These are phyloP conservation scores for Hybos culiciformis DNA, from an alignment of 2,888 invertebrate genomes.

Conservation along the genomic window DNA sequence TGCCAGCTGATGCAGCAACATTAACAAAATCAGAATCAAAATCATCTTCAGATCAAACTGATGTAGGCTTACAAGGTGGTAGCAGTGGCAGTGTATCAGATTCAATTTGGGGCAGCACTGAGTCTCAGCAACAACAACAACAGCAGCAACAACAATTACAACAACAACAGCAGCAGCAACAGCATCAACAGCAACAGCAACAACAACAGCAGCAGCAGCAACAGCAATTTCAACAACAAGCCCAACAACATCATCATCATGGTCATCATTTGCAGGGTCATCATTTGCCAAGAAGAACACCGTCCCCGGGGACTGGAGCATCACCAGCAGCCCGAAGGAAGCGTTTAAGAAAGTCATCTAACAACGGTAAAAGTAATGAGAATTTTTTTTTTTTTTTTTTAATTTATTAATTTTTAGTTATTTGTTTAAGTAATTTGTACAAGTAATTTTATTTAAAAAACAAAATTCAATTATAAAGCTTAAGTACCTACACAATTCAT, in stretches of 20 bases:
- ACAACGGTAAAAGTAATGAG: conserved; percentile 34
- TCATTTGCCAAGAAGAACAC: conserved; percentile 41
- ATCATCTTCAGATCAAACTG: conserved; percentile 36
- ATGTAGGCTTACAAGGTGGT: conserved; percentile 37
- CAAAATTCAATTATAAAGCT: no score
- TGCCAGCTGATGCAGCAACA: conserved; percentile 64
- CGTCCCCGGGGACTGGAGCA: conserved; percentile 43
- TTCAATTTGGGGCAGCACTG: conserved; percentile 39
- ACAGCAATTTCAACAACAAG: conserved; percentile 46
- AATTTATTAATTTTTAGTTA: conserved; percentile 9
- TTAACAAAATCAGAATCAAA: conserved; percentile 56
- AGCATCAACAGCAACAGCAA: conserved; percentile 34
- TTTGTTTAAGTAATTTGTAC: no score
- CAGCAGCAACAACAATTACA: conserved; percentile 44
- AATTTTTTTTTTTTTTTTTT: neutral
- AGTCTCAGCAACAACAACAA: conserved; percentile 43
- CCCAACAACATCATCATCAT: conserved; percentile 45
- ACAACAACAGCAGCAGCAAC: conserved; percentile 44
- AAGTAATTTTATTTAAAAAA: no score
- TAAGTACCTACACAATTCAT: no score
- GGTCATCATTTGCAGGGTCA: conserved; percentile 46
- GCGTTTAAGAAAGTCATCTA: conserved; percentile 51
- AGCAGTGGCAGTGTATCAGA: conserved; percentile 33
- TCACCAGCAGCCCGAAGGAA: conserved; percentile 49
- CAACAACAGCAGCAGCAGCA: conserved; percentile 37